Conservation (phyloP, 1,140 invertebrate genomes). For the Brachionus paranguensis region DNA sequence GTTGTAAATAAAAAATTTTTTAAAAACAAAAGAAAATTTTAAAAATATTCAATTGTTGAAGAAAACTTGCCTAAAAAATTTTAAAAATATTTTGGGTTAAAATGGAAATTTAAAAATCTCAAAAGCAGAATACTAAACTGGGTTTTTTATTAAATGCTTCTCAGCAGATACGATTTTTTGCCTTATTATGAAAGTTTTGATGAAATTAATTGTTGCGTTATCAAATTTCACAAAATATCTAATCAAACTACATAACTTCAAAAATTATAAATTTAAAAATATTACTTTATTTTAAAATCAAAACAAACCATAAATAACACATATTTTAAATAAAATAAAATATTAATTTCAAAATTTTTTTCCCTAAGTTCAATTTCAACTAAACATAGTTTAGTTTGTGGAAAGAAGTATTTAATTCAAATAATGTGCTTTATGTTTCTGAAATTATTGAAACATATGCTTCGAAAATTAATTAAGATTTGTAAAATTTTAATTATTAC, state of each 20-base stretch:
- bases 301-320: neutral
- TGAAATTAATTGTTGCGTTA: neutral
- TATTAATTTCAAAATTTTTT: neutral
- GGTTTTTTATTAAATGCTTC: neutral
- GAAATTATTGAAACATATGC: too few species aligned
- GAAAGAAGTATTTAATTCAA: neutral
- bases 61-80: too few species aligned
- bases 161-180: neutral
- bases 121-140: neutral
- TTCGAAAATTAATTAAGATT: neutral
- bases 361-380: neutral
- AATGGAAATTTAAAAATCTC: neutral
- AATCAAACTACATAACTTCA: neutral
- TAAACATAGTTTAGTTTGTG: neutral
- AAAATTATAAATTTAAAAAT: neutral
- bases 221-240: neutral
- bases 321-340: neutral
- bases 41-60: too few species aligned
- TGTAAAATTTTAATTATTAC: neutral
- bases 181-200: neutral
- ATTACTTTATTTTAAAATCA: neutral
- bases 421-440: too few species aligned
- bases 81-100: too few species aligned
- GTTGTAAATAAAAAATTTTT: too few species aligned
- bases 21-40: too few species aligned